Conservation (phyloP, 2,888 invertebrate species). For the Limnephilus lunatus region DNA sequence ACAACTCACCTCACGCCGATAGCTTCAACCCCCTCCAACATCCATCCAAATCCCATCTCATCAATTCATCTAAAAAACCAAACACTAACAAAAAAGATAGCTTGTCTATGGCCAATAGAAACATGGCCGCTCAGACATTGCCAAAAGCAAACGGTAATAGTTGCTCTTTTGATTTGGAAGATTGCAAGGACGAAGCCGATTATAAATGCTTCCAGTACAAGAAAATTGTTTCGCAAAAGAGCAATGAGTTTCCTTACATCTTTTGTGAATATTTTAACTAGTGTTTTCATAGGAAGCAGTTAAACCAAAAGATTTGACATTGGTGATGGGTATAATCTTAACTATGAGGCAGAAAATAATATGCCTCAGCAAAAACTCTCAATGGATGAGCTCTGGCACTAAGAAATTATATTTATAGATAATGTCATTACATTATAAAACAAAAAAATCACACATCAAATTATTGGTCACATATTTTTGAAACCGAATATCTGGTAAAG, state of each 20-base stretch:
- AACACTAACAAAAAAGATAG: background rate
- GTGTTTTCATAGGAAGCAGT: background rate
- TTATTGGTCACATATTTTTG: background rate
- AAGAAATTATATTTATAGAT: background rate
- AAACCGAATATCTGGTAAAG: background rate
- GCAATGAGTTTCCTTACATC: conserved; percentile 60
- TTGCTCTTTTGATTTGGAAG: conserved; percentile 61
- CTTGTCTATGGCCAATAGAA: background rate
- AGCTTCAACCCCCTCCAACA: background rate
- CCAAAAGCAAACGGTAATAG: conserved; percentile 32
- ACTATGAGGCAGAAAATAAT: background rate
- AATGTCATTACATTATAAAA: background rate
- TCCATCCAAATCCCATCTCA: conserved; percentile 22
- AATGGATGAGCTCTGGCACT: background rate
- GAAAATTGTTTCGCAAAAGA: conserved; percentile 56
- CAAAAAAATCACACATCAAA: background rate
- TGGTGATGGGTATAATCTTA: background rate
- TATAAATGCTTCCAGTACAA: conserved; percentile 47
- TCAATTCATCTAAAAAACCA: background rate
- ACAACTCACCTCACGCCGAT: background rate
- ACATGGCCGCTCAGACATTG: background rate
- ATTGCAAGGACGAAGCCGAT: conserved; percentile 49
- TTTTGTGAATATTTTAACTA: conserved; percentile 63
- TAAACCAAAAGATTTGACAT: background rate
- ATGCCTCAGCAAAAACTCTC: background rate